Percentiles rank a stretch among this genome's conserved stretches.
phyloP scores from a whole-genome alignment of 2,797 vertebrate species.

The Benthosema pterotum region DNA sequence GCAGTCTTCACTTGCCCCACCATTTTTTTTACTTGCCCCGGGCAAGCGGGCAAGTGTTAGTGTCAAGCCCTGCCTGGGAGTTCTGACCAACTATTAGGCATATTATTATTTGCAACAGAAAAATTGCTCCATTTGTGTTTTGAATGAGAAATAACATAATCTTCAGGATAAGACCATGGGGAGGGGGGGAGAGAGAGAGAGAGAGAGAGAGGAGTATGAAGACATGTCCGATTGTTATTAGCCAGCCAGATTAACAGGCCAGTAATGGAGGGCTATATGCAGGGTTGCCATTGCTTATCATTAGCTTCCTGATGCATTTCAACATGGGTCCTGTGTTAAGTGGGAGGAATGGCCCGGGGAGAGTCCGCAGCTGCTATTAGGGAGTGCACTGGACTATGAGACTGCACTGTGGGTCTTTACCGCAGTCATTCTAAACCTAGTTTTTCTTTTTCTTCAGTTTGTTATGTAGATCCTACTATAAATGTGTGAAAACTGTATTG shows the following conservation, averaged over 20 bases:
- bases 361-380: constrained; percentile 11
- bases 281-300: constrained; percentile 17
- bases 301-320: constrained; percentile 7
- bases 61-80: no score
- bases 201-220: constrained; percentile 31
- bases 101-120: constrained; percentile 75
- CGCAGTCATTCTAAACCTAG: background rate
- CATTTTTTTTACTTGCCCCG: no score
- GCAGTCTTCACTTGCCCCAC: no score
- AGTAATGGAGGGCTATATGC: constrained; percentile 31
- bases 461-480: no score
- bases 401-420: constrained; percentile 9
- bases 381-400: constrained; percentile 13
- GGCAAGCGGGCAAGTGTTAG: no score
- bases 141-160: constrained; percentile 68
- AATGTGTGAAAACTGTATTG: no score
- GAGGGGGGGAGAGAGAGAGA: no score
- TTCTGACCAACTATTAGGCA: constrained; percentile 58
- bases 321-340: constrained; percentile 1
- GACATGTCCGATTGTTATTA: constrained; percentile 36
- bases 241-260: constrained; percentile 12
- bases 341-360: background rate
- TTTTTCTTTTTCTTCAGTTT: no score
- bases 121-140: constrained; percentile 77
- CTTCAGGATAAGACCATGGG: constrained; percentile 53